Conservation (phyloP, 1,140 invertebrate genomes). For the Drosophila littoralis region DNA sequence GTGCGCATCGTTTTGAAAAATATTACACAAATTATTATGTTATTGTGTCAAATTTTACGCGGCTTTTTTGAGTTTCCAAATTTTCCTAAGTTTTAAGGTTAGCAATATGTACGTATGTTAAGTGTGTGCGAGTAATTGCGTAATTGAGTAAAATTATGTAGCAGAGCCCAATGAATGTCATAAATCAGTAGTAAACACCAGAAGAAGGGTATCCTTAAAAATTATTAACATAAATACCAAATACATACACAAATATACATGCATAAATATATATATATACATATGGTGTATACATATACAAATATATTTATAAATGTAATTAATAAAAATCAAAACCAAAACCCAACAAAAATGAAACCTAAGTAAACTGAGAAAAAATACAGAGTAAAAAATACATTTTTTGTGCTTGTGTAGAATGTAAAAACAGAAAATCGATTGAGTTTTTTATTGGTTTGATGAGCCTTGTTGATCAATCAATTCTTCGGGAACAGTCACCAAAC, state of each 20-base stretch:
- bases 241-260: constrained; percentile 26
- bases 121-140: constrained; percentile 7
- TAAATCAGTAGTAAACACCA: neutral
- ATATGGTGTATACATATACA: constrained; percentile 7
- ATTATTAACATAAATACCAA: constrained; percentile 8
- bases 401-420: constrained; percentile 22
- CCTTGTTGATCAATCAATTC: too few species aligned
- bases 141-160: constrained; percentile 8
- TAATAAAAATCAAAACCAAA: constrained; percentile 35
- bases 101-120: constrained; percentile 19
- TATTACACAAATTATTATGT: neutral
- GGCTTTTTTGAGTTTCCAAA: neutral
- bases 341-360: constrained; percentile 16
- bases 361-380: constrained; percentile 3
- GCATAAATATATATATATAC: constrained; percentile 19
- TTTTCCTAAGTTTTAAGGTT: constrained; percentile 28
- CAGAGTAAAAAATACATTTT: constrained; percentile 24
- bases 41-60: neutral
- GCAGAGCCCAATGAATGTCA: neutral
- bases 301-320: constrained; percentile 58
- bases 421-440: neutral
- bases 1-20: neutral
- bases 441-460: neutral
- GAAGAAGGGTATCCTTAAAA: constrained; percentile 1
- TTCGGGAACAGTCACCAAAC: too few species aligned